Conservation (phyloP, 2,888 invertebrate species). For the Cynaeus angustus region DNA sequence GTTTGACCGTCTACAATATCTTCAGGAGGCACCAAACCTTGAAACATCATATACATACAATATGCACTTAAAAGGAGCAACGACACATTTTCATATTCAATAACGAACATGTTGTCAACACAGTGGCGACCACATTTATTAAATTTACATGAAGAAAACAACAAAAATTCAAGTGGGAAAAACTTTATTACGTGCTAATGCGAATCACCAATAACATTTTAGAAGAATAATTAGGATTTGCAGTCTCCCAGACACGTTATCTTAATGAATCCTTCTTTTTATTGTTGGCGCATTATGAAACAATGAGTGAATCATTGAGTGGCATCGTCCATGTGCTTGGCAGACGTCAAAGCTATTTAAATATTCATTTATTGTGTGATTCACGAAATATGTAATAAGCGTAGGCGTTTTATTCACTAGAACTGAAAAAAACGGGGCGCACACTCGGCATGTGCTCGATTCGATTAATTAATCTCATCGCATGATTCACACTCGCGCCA, state of each 20-base stretch:
- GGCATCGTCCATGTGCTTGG: constrained; percentile 43
- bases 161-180: no score
- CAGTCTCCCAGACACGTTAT: no score
- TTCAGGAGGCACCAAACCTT: constrained; percentile 8
- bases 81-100: constrained; percentile 22
- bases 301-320: constrained; percentile 42
- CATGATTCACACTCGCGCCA: constrained; percentile 8
- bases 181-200: no score
- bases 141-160: neutral
- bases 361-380: constrained; percentile 44
- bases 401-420: constrained; percentile 16
- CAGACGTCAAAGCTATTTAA: constrained; percentile 46
- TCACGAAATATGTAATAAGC: constrained; percentile 34
- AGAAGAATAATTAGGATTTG: no score
- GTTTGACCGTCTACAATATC: constrained; percentile 2
- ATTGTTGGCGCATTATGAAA: constrained; percentile 12
- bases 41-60: constrained; percentile 29
- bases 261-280: neutral
- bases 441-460: constrained; percentile 32
- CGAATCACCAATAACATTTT: no score
- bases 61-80: constrained; percentile 25
- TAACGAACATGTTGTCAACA: constrained; percentile 11
- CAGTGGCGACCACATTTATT: constrained; percentile 1
- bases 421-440: constrained; percentile 8
- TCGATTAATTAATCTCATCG: constrained; percentile 14